A percentile compares a stretch with the other conserved stretches of the same genome.
phyloP scores from a whole-genome alignment of 2,888 invertebrate species.

The Pachycephus smyrnensis region DNA sequence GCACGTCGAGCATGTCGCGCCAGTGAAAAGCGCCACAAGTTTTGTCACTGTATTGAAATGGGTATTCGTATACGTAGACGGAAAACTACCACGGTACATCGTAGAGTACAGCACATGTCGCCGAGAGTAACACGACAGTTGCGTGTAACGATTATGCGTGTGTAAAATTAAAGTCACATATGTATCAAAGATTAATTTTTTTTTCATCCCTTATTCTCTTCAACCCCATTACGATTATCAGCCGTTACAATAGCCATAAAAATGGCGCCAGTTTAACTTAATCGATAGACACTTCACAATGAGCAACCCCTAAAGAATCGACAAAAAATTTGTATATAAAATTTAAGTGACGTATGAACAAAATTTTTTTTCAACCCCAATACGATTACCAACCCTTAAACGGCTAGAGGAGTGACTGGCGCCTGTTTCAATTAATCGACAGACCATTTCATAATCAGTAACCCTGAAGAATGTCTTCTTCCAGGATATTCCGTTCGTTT shows the following conservation, averaged over 20 bases:
- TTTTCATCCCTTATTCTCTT: neutral
- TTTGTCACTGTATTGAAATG: slow-evolving; percentile 21
- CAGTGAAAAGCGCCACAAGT: slow-evolving; percentile 35
- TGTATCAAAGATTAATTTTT: neutral
- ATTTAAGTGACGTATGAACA: neutral
- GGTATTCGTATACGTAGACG: neutral
- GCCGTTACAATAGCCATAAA: neutral
- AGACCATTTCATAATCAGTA: neutral
- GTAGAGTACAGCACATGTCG: neutral
- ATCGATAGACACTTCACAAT: neutral
- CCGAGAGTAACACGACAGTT: neutral
- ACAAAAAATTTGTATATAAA: neutral
- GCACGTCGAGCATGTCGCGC: slow-evolving; percentile 31
- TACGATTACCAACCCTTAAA: neutral
- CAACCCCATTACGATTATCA: neutral
- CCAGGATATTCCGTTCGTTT: neutral
- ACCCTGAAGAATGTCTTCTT: neutral
- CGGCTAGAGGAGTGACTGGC: neutral
- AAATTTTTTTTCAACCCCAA: neutral
- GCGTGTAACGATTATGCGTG: neutral
- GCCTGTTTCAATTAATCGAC: neutral
- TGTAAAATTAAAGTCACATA: neutral
- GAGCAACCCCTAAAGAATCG: neutral
- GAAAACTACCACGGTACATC: neutral
- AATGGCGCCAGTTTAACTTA: neutral